Evolutionary conservation across 2,113 vertebrate species (phyloP).

Genomic region (Zapus hudsonius): DNA sequence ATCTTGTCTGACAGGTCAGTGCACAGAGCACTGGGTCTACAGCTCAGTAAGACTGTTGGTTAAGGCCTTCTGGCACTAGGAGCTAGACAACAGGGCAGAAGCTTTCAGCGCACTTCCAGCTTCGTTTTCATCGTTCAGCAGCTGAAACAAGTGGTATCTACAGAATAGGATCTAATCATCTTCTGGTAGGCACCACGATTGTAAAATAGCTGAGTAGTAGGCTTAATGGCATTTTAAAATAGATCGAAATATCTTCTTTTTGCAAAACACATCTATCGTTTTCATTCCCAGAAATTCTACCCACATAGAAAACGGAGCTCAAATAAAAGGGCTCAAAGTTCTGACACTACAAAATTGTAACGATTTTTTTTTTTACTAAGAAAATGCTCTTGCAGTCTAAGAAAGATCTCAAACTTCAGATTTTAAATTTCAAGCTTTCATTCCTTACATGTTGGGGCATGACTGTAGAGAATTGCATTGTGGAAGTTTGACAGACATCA

Average conservation of each 20-base stretch:
- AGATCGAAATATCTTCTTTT: background rate
- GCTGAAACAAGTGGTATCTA: no score
- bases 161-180: no score
- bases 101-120: no score
- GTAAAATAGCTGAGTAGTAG: background rate
- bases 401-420: background rate
- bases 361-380: background rate
- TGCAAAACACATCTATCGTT: background rate
- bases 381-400: background rate
- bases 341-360: background rate
- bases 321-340: background rate
- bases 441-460: background rate
- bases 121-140: no score
- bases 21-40: no score
- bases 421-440: background rate
- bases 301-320: background rate
- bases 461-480: background rate
- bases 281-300: background rate
- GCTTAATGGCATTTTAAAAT: background rate
- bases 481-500: background rate
- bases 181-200: background rate
- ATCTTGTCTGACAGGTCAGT: no score
- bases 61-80: no score
- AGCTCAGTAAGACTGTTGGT: no score
- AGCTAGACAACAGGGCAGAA: no score